Evolutionary conservation across 1,140 invertebrate genomes (phyloP), one percentile per base, ranked within the genome.

Genomic region (Teleopsis dalmanni): DNA sequence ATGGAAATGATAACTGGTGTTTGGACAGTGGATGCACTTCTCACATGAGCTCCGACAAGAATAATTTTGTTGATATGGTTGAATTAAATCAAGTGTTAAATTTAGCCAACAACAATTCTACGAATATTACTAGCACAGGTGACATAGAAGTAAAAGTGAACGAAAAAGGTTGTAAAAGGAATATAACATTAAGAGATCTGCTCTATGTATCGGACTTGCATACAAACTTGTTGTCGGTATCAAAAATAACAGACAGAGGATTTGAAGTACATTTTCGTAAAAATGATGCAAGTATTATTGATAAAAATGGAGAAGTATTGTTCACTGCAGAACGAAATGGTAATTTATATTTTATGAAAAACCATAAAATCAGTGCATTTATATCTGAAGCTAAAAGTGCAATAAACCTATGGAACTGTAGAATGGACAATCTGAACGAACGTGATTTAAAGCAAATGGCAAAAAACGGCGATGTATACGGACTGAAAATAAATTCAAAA

Each of bases 401-500:
- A 25, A 40, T 47, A 27, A 27, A 47, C 29, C 14, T 36, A 31
- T 47, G 35, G 46, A 35, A 47, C 35, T 36, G 25, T 3, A 18
- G 26, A 47, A 38, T 47, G 46, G 46, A 22, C 5, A 33, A 47
- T 34, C 35, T 47, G 34, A 47, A 47, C 16, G 45, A 37, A 36
- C 25, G 19, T 37, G 46, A 47, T 8, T 38, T 47, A 22, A 47
- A 47, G 25, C 19, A 25, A 23, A 21, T 37, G 11, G 7, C 34
- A 37, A 47, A 23, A 37, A 37, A 21, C n/a, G 33, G 27, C 37
- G 18, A n/a, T 14, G 45, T 36, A 10, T n/a, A 47, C 26, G 45
- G 45, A 47, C 14, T 47, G 4, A 23, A 47, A 36, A 25, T 47
- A 18, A 27, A 36, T 3, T 9, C 6, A 9, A 26, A 37, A 14